These are phyloP conservation scores for Cataglyphis hispanica DNA, from an alignment of 1,140 invertebrate species.

Conservation along the genomic window DNA sequence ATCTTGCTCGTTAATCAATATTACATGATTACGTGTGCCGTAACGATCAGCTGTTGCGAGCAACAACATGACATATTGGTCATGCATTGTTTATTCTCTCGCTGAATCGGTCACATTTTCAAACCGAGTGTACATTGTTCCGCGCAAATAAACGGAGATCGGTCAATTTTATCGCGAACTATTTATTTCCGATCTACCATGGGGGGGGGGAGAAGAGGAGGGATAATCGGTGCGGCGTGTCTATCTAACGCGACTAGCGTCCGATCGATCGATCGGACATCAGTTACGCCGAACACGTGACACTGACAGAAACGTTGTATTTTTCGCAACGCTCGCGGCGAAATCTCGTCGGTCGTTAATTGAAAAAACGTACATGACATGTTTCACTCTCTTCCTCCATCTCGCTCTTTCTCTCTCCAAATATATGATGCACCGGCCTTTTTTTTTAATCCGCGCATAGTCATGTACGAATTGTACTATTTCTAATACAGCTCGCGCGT, in stretches of 20 bases:
- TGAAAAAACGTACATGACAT: slow-evolving; percentile 43
- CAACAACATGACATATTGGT: background rate
- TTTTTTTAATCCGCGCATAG: background rate
- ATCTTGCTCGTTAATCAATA: slow-evolving; percentile 21
- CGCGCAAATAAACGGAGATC: background rate
- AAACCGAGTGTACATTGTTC: background rate
- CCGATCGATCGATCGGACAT: slow-evolving; percentile 46
- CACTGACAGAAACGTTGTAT: slow-evolving; percentile 41
- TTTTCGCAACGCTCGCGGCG: slow-evolving; percentile 35
- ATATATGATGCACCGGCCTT: background rate
- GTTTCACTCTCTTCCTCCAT: background rate
- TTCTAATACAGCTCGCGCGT: background rate
- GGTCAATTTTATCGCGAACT: slow-evolving; percentile 45
- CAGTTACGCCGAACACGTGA: slow-evolving; percentile 49
- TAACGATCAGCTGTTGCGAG: background rate
- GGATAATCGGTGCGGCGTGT: background rate
- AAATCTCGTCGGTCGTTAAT: slow-evolving; percentile 41
- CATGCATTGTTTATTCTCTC: background rate
- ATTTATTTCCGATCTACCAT: slow-evolving; percentile 53
- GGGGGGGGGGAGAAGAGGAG: too few species aligned
- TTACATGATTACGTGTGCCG: background rate
- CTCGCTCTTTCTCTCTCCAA: background rate
- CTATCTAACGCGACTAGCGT: slow-evolving; percentile 20
- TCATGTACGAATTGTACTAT: background rate
- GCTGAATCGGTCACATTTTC: slow-evolving; percentile 14